Conservation (phyloP, 2,888 invertebrate species). For the Chrysina gloriosa region DNA sequence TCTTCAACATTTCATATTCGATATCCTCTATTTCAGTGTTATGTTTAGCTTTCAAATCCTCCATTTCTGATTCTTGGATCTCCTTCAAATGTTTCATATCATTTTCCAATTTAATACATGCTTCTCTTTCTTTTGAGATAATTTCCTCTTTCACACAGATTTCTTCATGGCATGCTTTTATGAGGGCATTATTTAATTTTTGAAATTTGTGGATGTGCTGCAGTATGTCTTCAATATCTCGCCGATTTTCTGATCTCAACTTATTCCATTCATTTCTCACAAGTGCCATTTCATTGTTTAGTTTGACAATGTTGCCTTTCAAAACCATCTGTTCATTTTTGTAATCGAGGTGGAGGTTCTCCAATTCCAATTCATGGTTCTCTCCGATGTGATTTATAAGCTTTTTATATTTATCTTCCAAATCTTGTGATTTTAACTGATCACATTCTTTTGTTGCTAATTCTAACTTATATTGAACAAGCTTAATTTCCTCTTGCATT, state of each 20-base stretch:
- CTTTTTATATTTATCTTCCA: slow-evolving; percentile 39
- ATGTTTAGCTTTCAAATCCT: slow-evolving; percentile 53
- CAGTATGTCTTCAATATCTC: slow-evolving; percentile 56
- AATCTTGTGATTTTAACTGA: slow-evolving; percentile 21
- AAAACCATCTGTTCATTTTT: slow-evolving; percentile 60
- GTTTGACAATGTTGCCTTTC: slow-evolving; percentile 59
- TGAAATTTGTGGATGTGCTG: slow-evolving; percentile 47
- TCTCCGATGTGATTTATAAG: slow-evolving; percentile 40
- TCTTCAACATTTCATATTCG: slow-evolving; percentile 58
- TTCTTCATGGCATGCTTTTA: slow-evolving; percentile 40
- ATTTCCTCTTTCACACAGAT: slow-evolving; percentile 46
- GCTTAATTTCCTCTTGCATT: background rate
- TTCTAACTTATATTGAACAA: background rate
- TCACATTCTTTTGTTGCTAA: slow-evolving; percentile 35
- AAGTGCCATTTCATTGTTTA: slow-evolving; percentile 28
- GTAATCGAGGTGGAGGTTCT: background rate
- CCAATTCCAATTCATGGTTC: slow-evolving; percentile 34
- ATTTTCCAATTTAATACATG: background rate
- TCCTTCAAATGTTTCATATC: slow-evolving; percentile 35
- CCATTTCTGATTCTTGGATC: slow-evolving; percentile 52
- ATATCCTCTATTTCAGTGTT: slow-evolving; percentile 57
- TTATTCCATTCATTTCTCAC: slow-evolving; percentile 58
- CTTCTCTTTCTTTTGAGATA: slow-evolving; percentile 3
- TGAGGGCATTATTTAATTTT: slow-evolving; percentile 43
- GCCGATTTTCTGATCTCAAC: slow-evolving; percentile 59